Conservation (phyloP, 2,888 invertebrate species). For the Phlogophora meticulosa region DNA sequence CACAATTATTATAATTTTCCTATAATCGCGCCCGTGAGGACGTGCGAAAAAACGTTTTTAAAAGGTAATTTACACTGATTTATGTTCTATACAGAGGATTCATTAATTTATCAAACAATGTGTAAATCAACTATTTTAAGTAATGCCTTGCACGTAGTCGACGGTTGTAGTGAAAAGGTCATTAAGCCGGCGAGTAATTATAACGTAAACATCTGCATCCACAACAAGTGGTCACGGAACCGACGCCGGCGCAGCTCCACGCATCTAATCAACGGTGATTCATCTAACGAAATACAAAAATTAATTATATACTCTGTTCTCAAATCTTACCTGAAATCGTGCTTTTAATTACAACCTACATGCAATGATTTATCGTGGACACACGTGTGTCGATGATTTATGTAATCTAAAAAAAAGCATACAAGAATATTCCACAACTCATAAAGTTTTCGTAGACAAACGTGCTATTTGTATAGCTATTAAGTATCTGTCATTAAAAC, state of each 20-base stretch:
- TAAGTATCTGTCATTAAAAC: constrained; percentile 65
- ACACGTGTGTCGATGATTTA: constrained; percentile 85
- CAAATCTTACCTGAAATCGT: constrained; percentile 86
- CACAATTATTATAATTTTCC: constrained; percentile 91
- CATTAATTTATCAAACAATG: constrained; percentile 76
- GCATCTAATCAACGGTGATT: constrained; percentile 88
- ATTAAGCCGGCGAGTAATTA: constrained; percentile 86
- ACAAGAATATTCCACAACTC: constrained; percentile 46
- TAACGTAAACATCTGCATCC: constrained; percentile 87
- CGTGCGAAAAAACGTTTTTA: constrained; percentile 90
- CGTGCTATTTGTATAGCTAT: constrained; percentile 58
- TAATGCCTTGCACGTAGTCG: constrained; percentile 63
- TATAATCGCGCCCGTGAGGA: constrained; percentile 88
- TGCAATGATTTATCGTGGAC: constrained; percentile 85
- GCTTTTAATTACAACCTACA: constrained; percentile 87
- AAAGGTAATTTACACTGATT: constrained; percentile 84
- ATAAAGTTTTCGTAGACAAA: constrained; percentile 60
- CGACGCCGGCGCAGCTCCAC: constrained; percentile 71
- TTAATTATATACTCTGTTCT: constrained; percentile 88
- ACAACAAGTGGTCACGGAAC: constrained; percentile 79
- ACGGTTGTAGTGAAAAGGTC: constrained; percentile 82
- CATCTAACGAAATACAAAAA: constrained; percentile 88
- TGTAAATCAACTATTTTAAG: constrained; percentile 70
- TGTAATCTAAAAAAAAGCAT: constrained; percentile 69
- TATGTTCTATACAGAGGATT: constrained; percentile 79